Base-by-base conservation (phyloP, 1,140 invertebrate species). In the Drosophila insularis region DNA sequence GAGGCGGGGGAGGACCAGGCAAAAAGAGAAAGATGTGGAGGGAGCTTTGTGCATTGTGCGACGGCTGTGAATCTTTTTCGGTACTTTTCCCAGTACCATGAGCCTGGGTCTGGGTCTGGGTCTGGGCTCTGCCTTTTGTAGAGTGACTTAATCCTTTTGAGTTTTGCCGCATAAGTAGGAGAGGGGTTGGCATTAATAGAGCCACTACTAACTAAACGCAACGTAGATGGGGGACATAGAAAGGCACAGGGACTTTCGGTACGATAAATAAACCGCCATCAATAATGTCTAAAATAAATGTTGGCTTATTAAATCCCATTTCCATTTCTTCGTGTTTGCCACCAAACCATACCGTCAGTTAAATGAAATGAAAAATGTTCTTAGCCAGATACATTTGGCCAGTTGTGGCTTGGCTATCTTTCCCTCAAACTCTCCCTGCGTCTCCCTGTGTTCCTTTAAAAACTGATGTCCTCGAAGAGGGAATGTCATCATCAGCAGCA, bases 301-400 rank as follows among this genome's bases (percentile, higher is more conserved):
- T 89, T 89, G 84, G 78, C 84, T 89, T 89, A 85, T 89, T 89
- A 89, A 87, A 89, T 89, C 84, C 74, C 85, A 89, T 89, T 90
- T 85, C 78, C 78, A 58, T 58, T 58, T 58, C 55, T 35, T 21
- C 43, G 19, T 50, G 10, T 11, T 68, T 80, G 77, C 84, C 67
- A 27, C 27, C 67, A 10, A 10, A 35, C 32, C 84, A 74, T 11
- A 85, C 55, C 84, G 89, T 77, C 84, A 71, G 79, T 89, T 87
- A 80, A 82, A 78, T 76, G 71, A 80, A 80, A 89, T 87, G 84
- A 87, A 64, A 89, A 89, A 84, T 89, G 80, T 89, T 67, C 43
- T 32, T 60, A 79, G 69, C 40, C 54, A 50, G 43, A 50, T 50
- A 50, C 19, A 68, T 73, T 81, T 79, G 75, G 75, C 68, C 76